Percentiles rank a stretch among this genome's conserved stretches.
phyloP scores from a whole-genome alignment of 2,113 vertebrate genomes.

The Pomatorhinus ruficollis region DNA sequence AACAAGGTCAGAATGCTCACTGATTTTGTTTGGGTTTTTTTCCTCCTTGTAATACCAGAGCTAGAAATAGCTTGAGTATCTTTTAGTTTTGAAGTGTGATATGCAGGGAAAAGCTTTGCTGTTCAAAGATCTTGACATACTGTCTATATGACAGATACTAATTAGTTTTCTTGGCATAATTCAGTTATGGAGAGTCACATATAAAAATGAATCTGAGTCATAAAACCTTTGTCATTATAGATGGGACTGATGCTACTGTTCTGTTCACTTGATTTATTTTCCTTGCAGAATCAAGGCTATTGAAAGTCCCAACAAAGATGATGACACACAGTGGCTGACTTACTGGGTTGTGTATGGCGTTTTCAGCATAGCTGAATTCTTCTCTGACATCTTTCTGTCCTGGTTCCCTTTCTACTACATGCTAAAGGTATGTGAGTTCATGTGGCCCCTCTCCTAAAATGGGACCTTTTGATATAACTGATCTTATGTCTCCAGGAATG shows the following conservation, averaged over 20 bases:
- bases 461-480: not conserved
- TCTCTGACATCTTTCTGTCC: conserved; percentile 94
- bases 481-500: not conserved
- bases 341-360: conserved; percentile 98
- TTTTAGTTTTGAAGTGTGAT: not conserved
- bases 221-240: not conserved
- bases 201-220: not conserved
- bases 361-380: conserved; percentile 96
- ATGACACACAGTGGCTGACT: conserved; percentile 97
- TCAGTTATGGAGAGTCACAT: not conserved
- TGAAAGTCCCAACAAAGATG: conserved; percentile 95
- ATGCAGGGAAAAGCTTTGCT: not conserved
- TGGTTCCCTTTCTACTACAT: conserved; percentile 99
- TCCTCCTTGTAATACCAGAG: not conserved
- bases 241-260: not conserved
- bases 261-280: not conserved
- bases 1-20: not conserved
- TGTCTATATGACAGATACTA: not conserved
- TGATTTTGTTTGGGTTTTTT: not conserved
- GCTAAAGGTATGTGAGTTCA: conserved; percentile 83
- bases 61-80: not conserved
- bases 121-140: not conserved
- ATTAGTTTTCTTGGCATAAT: not conserved
- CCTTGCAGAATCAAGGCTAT: conserved; percentile 93
- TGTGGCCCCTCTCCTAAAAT: not conserved